Evolutionary conservation across 2,888 invertebrate genomes (phyloP).

Genomic region (Lasioglossum calceatum): DNA sequence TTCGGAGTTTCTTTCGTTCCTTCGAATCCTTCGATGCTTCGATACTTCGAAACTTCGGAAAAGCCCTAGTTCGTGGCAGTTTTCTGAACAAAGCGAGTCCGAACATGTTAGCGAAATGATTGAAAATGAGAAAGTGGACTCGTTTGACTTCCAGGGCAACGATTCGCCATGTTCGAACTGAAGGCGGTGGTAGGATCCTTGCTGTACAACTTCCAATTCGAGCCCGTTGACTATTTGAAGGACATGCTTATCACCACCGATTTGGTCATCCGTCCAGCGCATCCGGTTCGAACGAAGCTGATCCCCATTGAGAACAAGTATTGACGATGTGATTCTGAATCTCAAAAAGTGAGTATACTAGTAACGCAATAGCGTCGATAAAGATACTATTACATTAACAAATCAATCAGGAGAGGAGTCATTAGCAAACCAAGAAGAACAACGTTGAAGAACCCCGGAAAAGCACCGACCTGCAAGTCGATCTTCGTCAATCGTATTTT

Average conservation of each 20-base stretch:
- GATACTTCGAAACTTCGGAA: too few species aligned
- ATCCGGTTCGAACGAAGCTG: constrained; percentile 71
- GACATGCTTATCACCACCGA: constrained; percentile 66
- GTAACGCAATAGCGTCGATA: neutral
- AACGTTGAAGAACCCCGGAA: neutral
- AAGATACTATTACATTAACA: neutral
- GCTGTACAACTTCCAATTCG: constrained; percentile 74
- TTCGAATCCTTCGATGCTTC: too few species aligned
- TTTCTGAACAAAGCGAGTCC: too few species aligned
- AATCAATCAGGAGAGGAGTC: neutral
- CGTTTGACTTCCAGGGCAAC: constrained; percentile 50
- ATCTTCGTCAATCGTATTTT: neutral
- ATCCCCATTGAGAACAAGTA: constrained; percentile 39
- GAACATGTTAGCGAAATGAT: too few species aligned
- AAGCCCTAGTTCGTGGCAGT: too few species aligned
- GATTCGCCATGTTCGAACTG: constrained; percentile 76
- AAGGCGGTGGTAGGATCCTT: constrained; percentile 71
- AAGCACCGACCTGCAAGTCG: neutral
- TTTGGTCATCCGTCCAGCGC: constrained; percentile 69
- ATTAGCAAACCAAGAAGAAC: neutral
- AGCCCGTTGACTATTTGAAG: constrained; percentile 73
- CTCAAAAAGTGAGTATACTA: neutral
- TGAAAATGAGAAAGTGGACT: neutral
- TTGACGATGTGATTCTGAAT: neutral
- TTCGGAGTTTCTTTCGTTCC: too few species aligned